These are phyloP conservation scores for Ariopsis seemanni DNA, from an alignment of 2,113 vertebrate genomes.

Conservation along the genomic window DNA sequence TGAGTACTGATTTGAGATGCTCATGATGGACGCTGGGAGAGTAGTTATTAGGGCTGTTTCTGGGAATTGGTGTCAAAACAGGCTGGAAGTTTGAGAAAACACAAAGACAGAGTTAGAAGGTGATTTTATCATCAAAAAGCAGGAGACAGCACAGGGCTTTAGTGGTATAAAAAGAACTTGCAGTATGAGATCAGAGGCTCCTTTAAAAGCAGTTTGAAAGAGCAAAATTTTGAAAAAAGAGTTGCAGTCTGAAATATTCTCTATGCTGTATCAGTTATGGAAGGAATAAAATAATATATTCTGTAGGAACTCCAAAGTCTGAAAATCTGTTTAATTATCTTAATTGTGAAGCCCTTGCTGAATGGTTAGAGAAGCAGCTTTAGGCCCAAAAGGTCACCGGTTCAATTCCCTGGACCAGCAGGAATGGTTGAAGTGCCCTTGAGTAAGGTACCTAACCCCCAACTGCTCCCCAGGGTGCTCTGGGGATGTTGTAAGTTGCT, in stretches of 20 bases:
- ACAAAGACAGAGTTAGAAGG: neutral
- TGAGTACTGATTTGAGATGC: neutral
- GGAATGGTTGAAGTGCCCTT: too few relatives aligned
- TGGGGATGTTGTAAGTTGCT: too few relatives aligned
- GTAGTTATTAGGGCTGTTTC: neutral
- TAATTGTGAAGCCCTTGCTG: too few relatives aligned
- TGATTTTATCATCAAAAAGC: conserved; percentile 3
- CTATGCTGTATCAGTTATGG: neutral
- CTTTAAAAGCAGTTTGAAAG: neutral
- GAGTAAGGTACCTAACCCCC: too few relatives aligned
- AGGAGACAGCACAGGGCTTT: neutral
- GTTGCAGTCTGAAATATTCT: neutral
- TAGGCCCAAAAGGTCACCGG: too few relatives aligned
- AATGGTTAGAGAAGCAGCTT: too few relatives aligned
- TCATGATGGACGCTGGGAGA: neutral
- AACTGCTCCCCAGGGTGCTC: too few relatives aligned
- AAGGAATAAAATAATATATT: neutral
- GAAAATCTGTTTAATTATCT: too few relatives aligned
- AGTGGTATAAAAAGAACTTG: neutral
- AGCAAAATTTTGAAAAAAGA: too few relatives aligned
- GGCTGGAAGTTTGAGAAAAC: neutral
- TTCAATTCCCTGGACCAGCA: too few relatives aligned
- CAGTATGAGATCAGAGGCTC: neutral
- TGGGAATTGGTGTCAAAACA: neutral
- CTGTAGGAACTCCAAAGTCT: too few relatives aligned